Percentiles rank a stretch among this genome's conserved stretches.
phyloP scores from a whole-genome alignment of 2,113 vertebrate species.

The Erpornis zantholeuca region DNA sequence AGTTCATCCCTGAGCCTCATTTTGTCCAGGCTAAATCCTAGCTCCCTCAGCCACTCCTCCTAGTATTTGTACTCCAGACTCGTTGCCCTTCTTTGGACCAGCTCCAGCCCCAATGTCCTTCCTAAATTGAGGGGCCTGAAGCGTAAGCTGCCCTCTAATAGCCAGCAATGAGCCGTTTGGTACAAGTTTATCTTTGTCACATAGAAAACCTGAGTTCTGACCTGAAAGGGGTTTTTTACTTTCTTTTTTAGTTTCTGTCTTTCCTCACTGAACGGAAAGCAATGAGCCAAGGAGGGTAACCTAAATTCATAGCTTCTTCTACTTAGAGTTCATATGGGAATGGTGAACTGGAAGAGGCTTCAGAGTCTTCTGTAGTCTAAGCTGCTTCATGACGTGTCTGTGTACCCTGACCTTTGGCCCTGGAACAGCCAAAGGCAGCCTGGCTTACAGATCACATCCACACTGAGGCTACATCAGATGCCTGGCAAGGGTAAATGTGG shows the following conservation, averaged over 20 bases:
- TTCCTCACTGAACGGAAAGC: background rate
- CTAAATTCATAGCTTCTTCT: background rate
- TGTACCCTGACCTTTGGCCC: background rate
- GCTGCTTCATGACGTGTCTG: fast-evolving
- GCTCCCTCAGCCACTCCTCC: background rate
- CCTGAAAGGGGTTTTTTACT: background rate
- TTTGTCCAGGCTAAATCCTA: background rate
- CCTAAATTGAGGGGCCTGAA: background rate
- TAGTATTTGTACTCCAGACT: background rate
- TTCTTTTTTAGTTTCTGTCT: background rate
- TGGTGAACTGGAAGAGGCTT: background rate
- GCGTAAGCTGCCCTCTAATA: no score
- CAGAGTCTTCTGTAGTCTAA: background rate
- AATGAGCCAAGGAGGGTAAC: background rate
- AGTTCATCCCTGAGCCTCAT: no score
- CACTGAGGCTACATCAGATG: fast-evolving
- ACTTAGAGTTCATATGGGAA: background rate
- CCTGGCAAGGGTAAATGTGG: background rate
- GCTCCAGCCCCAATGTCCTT: background rate
- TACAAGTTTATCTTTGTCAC: background rate
- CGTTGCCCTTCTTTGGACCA: background rate
- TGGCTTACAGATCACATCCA: fast-evolving
- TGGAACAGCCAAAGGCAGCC: background rate
- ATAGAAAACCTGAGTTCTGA: background rate
- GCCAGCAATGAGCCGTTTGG: background rate